Conservation (phyloP, 2,113 vertebrate species). For the Psittacula cyanocephala region DNA sequence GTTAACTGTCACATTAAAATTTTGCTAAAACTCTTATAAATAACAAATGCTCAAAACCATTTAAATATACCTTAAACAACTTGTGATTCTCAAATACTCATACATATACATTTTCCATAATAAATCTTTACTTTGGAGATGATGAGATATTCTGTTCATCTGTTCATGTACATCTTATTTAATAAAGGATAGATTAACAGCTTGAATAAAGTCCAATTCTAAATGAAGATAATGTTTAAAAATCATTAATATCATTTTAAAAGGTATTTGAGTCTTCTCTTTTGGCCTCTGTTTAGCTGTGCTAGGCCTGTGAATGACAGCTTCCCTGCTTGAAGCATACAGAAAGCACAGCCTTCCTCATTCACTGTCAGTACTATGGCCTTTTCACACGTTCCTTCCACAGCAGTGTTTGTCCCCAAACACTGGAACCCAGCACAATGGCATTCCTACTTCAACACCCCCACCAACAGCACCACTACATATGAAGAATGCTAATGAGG, state of each 20-base stretch:
- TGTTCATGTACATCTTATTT: background rate
- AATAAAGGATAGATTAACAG: background rate
- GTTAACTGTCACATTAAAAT: background rate
- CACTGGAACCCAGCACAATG: slow-evolving; percentile 84
- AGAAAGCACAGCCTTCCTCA: slow-evolving; percentile 83
- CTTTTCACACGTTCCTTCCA: slow-evolving; percentile 86
- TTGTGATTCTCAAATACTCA: background rate
- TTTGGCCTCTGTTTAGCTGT: slow-evolving; percentile 78
- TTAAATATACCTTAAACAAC: background rate
- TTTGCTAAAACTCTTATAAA: background rate
- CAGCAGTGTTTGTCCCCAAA: slow-evolving; percentile 91
- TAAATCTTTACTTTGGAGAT: background rate
- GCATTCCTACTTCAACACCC: slow-evolving; percentile 81
- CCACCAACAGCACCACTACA: slow-evolving; percentile 76
- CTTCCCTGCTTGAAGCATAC: slow-evolving; percentile 81
- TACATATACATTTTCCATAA: background rate
- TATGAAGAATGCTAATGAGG: slow-evolving; percentile 81
- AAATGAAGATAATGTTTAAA: slow-evolving; percentile 69
- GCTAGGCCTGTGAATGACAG: slow-evolving; percentile 82
- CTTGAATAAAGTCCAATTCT: slow-evolving; percentile 24
- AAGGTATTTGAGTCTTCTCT: slow-evolving; percentile 79
- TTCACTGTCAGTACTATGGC: slow-evolving; percentile 82
- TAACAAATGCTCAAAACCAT: background rate
- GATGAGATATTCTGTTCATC: background rate
- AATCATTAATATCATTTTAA: slow-evolving; percentile 83